A percentile compares a stretch with the other conserved stretches of the same genome.
Conservation (phyloP, 2,888 invertebrate species). For the Leptopterna dolabrata region DNA sequence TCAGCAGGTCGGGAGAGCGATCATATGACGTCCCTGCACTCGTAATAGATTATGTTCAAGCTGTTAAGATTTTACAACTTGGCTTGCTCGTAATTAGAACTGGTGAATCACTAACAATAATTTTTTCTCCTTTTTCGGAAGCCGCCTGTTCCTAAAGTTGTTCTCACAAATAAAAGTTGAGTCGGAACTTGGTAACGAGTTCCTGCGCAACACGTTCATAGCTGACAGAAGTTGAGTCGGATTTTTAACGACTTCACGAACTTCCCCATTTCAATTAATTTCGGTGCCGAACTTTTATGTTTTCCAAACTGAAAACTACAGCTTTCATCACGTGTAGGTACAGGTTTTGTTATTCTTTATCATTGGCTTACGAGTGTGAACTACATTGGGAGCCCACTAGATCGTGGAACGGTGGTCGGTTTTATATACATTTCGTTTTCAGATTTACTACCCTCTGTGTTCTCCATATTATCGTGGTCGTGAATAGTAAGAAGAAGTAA, state of each 20-base stretch:
- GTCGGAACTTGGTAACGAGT: constrained; percentile 18
- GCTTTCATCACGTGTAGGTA: background rate
- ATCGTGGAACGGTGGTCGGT: no score
- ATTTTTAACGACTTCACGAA: constrained; percentile 19
- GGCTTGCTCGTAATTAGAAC: background rate
- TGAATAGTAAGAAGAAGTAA: no score
- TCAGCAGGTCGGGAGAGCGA: no score
- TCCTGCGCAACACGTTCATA: constrained; percentile 1
- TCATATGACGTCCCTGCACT: no score
- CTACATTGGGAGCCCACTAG: no score
- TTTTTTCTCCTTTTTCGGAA: background rate
- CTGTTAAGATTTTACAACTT: no score
- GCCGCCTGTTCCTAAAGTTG: background rate
- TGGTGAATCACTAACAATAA: background rate
- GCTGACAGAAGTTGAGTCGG: constrained; percentile 13
- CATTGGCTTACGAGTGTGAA: no score
- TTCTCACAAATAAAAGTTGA: constrained; percentile 21
- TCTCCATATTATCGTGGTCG: no score
- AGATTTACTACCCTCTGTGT: no score
- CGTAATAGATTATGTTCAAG: no score
- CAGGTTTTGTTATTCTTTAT: no score
- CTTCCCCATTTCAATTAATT: constrained; percentile 10
- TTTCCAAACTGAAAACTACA: background rate
- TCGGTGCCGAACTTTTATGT: background rate
- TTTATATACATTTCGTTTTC: no score